Evolutionary conservation across 2,113 vertebrate genomes (phyloP).

Genomic region (Ictalurus punctatus): DNA sequence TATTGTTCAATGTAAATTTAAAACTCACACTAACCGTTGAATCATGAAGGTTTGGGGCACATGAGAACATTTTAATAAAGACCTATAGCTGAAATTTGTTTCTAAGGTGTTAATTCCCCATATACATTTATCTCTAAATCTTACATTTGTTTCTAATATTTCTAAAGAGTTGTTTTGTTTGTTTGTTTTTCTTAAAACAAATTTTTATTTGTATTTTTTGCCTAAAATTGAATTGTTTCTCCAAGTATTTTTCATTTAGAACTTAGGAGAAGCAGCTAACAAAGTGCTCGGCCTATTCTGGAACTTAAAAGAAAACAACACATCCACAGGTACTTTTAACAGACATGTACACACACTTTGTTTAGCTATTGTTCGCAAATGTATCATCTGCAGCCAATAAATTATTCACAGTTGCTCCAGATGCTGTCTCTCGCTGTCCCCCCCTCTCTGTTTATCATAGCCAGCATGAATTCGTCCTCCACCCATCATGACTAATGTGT

Average conservation of each 20-base stretch:
- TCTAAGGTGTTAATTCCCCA: neutral
- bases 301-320: neutral
- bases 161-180: neutral
- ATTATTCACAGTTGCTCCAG: conserved; percentile 9
- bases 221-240: neutral
- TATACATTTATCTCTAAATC: neutral
- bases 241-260: neutral
- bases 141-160: neutral
- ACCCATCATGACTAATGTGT: conserved; percentile 20
- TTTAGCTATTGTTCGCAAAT: neutral
- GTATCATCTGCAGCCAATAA: neutral
- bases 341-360: neutral
- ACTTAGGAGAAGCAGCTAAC: neutral
- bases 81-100: neutral
- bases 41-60: neutral
- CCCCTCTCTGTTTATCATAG: neutral
- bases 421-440: neutral
- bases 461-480: neutral
- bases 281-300: neutral
- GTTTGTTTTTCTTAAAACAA: neutral
- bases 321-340: neutral
- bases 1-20: neutral
- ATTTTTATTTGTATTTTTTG: too few relatives aligned
- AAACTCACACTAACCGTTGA: neutral
- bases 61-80: neutral